Percentiles rank a stretch among this genome's conserved stretches.
These are phyloP conservation scores for Apistogramma diplotaenia DNA, from an alignment of 2,113 vertebrate genomes.

Conservation along the genomic window DNA sequence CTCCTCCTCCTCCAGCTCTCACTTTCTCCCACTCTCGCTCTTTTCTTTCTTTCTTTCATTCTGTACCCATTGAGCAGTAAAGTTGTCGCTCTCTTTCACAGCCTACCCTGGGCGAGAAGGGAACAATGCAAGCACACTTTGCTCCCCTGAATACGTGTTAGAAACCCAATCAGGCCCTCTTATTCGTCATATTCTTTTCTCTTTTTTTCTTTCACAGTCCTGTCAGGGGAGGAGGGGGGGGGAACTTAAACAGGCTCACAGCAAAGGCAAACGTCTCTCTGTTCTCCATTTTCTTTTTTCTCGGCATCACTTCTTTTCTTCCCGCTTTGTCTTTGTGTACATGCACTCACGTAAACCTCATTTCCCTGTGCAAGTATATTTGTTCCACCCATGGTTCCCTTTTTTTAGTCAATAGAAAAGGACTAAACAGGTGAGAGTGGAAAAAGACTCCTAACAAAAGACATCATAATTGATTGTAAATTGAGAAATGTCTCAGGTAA, in stretches of 20 bases:
- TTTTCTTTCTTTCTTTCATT: slow-evolving; percentile 49
- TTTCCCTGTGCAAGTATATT: slow-evolving; percentile 20
- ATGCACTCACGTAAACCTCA: not conserved
- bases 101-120: slow-evolving; percentile 35
- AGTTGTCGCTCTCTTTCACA: slow-evolving; percentile 71
- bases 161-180: slow-evolving; percentile 75
- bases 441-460: slow-evolving; percentile 43
- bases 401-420: slow-evolving; percentile 14
- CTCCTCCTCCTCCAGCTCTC: slow-evolving; percentile 33
- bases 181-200: slow-evolving; percentile 58
- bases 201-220: slow-evolving; percentile 28
- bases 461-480: slow-evolving; percentile 91
- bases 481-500: slow-evolving; percentile 80
- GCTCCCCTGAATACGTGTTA: slow-evolving; percentile 69
- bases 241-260: slow-evolving; percentile 36
- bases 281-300: slow-evolving; percentile 41
- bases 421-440: slow-evolving; percentile 23
- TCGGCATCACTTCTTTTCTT: slow-evolving; percentile 25
- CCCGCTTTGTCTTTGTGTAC: slow-evolving; percentile 43
- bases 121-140: slow-evolving; percentile 74
- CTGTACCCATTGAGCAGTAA: slow-evolving; percentile 54
- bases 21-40: slow-evolving; percentile 42
- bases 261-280: slow-evolving; percentile 53
- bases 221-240: not conserved
- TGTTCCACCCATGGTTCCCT: slow-evolving; percentile 27